Conservation (phyloP, 23 tunicate species). For the Clavelina lepadiformis region DNA sequence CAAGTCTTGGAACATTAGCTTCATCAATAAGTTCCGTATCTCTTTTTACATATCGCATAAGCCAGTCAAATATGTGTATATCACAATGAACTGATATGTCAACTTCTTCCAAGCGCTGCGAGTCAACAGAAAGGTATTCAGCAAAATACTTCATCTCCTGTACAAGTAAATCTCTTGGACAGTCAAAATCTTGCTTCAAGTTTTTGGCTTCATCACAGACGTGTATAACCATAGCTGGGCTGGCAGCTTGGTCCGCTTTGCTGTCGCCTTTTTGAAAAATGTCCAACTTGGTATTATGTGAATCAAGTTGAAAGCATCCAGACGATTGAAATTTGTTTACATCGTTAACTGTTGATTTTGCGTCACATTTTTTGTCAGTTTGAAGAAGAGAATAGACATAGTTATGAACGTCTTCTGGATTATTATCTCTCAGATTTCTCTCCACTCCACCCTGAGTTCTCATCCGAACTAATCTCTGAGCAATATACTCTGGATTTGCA, state of each 20-base stretch:
- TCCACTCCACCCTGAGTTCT: background rate
- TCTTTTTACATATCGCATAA: constrained; percentile 92
- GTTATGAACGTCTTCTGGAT: background rate
- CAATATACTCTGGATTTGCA: constrained; percentile 8
- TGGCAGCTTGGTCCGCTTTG: constrained; percentile 8
- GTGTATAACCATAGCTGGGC: constrained; percentile 85
- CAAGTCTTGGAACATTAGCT: constrained; percentile 55
- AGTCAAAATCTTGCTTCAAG: constrained; percentile 78
- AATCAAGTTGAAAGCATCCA: too few species aligned
- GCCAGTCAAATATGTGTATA: constrained; percentile 94
- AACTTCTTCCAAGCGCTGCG: constrained; percentile 84
- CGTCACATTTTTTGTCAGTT: background rate
- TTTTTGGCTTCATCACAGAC: constrained; percentile 96
- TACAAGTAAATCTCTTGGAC: constrained; percentile 89
- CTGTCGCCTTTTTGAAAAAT: constrained; percentile 1
- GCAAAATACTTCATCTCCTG: constrained; percentile 97
- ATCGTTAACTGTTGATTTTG: background rate
- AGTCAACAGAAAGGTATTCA: constrained; percentile 81
- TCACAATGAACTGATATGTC: constrained; percentile 99
- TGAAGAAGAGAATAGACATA: constrained; percentile 21
- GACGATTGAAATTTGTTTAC: background rate
- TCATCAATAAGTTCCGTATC: constrained; percentile 47
- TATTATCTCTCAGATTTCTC: background rate
- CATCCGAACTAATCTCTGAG: background rate
- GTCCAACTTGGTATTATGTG: background rate